Conservation (phyloP, 2,888 invertebrate species). For the Eupithecia vulgata region DNA sequence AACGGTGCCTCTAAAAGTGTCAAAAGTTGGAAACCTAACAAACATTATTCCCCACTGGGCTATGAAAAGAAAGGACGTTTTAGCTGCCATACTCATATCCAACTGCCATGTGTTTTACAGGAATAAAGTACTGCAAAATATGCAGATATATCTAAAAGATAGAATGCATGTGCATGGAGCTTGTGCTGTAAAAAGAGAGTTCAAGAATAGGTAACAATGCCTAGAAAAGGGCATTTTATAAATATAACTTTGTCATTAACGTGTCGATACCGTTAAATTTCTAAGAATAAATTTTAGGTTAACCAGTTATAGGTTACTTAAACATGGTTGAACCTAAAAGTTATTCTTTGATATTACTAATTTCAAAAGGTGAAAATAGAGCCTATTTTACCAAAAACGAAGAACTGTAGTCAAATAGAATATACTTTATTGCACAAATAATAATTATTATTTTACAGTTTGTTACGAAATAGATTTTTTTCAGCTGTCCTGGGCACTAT, state of each 20-base stretch:
- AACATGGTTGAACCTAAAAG: no score
- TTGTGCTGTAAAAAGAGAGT: conserved; percentile 69
- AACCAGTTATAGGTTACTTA: no score
- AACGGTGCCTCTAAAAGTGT: conserved; percentile 62
- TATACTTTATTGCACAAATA: no score
- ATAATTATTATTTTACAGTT: no score
- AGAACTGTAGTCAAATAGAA: no score
- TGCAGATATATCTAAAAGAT: conserved; percentile 83
- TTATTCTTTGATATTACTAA: no score
- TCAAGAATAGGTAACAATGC: conserved; percentile 40
- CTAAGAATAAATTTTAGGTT: no score
- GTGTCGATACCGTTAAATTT: no score
- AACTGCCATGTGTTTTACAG: conserved; percentile 81
- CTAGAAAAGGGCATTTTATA: no score
- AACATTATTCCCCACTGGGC: conserved; percentile 67
- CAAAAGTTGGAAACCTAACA: conserved; percentile 6
- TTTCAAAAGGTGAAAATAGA: no score
- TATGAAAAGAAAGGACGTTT: conserved; percentile 71
- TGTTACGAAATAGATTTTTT: conserved; percentile 46
- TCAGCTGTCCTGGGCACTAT: conserved; percentile 87
- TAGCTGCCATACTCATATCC: conserved; percentile 84
- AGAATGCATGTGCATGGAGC: conserved; percentile 83
- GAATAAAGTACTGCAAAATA: conserved; percentile 79
- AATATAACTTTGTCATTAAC: no score
- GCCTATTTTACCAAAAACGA: no score